phyloP scores from a whole-genome alignment of 2,888 invertebrate genomes.

The Cordylochernes scorpioides region DNA sequence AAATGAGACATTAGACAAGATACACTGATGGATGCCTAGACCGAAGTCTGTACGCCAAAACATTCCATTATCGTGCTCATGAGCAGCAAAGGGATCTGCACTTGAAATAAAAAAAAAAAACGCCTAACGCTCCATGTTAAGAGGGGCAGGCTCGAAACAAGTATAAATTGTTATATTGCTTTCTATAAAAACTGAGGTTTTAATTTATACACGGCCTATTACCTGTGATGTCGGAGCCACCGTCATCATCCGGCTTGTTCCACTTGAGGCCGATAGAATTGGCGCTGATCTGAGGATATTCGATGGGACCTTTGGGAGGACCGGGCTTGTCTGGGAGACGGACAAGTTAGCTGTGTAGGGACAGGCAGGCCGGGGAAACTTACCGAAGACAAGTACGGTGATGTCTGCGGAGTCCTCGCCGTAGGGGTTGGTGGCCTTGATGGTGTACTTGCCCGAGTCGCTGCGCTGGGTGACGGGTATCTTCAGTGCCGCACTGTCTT shows the following conservation, averaged over 20 bases:
- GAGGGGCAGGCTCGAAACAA: no score
- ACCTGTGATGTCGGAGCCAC: constrained; percentile 66
- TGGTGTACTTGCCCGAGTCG: constrained; percentile 21
- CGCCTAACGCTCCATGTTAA: no score
- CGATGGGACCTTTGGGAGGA: constrained; percentile 59
- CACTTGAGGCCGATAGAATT: constrained; percentile 64
- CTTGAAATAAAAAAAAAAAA: no score
- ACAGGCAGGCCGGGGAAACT: neutral
- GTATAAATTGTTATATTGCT: no score
- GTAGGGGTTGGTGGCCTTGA: constrained; percentile 21
- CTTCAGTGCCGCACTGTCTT: constrained; percentile 8
- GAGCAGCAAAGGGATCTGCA: no score
- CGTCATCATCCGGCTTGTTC: constrained; percentile 68
- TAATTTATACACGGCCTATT: no score
- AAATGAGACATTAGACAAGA: no score
- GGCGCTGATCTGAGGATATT: constrained; percentile 52
- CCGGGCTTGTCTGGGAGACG: constrained; percentile 42
- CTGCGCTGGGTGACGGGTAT: constrained; percentile 46
- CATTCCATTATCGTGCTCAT: no score
- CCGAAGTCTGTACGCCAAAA: no score
- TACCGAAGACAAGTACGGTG: constrained; percentile 30
- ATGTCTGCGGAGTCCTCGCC: constrained; percentile 21
- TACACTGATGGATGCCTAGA: no score
- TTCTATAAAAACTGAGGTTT: no score
- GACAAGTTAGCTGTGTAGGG: neutral